Evolutionary conservation across 1,140 invertebrate genomes (phyloP).

Genomic region (Drosophila ficusphila): DNA sequence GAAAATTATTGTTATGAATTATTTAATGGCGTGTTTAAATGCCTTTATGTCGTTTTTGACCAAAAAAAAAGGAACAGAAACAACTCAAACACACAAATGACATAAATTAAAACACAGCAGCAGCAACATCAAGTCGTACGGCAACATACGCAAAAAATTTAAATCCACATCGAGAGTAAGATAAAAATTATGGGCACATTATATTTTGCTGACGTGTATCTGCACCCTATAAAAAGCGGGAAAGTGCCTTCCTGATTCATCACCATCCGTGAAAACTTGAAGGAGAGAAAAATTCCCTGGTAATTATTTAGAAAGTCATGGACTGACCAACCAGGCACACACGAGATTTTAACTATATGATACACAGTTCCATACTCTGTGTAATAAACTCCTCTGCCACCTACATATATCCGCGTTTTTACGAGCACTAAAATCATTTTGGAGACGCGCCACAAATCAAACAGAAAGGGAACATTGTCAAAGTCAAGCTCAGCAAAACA

Average conservation of each 20-base stretch:
- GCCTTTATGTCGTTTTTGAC: conserved; percentile 70
- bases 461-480: too few species aligned
- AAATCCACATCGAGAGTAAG: conserved; percentile 58
- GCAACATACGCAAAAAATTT: conserved; percentile 34
- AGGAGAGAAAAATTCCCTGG: conserved; percentile 25
- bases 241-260: conserved; percentile 56
- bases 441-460: too few species aligned
- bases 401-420: too few species aligned
- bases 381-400: too few species aligned
- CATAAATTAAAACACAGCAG: conserved; percentile 70
- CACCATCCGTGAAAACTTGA: conserved; percentile 17
- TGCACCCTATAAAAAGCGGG: conserved; percentile 13
- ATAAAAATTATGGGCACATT: conserved; percentile 70
- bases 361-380: too few species aligned
- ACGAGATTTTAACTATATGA: too few species aligned
- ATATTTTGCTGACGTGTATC: conserved; percentile 70
- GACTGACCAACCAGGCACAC: too few species aligned
- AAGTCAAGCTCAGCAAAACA: too few species aligned
- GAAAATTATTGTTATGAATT: conserved; percentile 70
- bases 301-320: too few species aligned
- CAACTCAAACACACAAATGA: conserved; percentile 68
- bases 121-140: conserved; percentile 21
- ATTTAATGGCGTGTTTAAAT: conserved; percentile 83
- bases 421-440: too few species aligned
- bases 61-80: conserved; percentile 37